These are phyloP conservation scores for Parus major DNA, from an alignment of 2,113 vertebrate genomes.

Conservation along the genomic window DNA sequence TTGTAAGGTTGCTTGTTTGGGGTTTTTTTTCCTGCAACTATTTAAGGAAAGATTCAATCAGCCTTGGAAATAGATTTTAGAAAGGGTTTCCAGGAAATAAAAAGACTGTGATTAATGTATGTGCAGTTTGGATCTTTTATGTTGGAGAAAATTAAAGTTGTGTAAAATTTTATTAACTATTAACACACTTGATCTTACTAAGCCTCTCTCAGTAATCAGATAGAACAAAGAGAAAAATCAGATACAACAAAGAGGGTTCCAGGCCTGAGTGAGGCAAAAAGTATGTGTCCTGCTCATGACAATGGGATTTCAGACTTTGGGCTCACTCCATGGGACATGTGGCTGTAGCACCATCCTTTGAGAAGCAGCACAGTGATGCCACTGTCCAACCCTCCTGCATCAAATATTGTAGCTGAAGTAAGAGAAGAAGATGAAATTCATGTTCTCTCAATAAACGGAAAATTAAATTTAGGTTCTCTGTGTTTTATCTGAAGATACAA, in stretches of 20 bases:
- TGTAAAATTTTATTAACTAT: not conserved
- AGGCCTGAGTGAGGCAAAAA: not conserved
- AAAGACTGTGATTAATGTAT: not conserved
- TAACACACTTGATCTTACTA: not conserved
- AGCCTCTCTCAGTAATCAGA: not conserved
- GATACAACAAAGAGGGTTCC: not conserved
- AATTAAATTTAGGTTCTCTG: not conserved
- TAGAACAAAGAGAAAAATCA: not conserved
- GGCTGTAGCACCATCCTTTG: not conserved
- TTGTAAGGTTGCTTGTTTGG: not conserved
- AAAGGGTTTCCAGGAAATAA: not conserved
- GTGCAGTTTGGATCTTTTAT: not conserved
- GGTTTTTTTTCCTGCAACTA: fast-evolving
- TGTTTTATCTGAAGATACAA: not conserved
- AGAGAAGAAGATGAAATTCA: not conserved
- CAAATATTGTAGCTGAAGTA: not conserved
- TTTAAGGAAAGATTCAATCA: not conserved
- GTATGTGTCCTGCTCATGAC: not conserved
- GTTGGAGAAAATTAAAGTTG: not conserved
- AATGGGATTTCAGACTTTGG: not conserved
- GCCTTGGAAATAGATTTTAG: not conserved
- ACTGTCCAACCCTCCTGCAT: not conserved
- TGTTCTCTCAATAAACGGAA: not conserved
- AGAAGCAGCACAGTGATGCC: not conserved
- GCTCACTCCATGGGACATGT: not conserved